phyloP scores from a whole-genome alignment of 2,888 invertebrate genomes.

The Zaprionus obscuricornis region DNA sequence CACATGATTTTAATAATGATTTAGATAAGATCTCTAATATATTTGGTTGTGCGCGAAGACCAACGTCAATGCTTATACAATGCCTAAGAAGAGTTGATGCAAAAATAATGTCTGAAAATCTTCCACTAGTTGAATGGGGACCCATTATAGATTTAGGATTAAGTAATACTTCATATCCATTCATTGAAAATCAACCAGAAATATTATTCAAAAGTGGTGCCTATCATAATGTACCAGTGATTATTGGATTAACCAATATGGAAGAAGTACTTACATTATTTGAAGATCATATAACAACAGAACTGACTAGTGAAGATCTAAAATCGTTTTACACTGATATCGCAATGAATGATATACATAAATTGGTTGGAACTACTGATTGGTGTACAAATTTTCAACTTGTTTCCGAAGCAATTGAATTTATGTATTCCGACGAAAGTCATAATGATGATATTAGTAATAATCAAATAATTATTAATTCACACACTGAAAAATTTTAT shows the following conservation, averaged over 20 bases:
- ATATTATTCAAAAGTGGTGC: constrained; percentile 86
- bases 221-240: constrained; percentile 88
- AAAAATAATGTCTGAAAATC: constrained; percentile 86
- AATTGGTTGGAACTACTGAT: constrained; percentile 84
- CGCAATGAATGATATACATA: constrained; percentile 85
- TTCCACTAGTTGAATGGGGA: constrained; percentile 88
- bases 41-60: constrained; percentile 88
- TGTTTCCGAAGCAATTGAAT: constrained; percentile 89
- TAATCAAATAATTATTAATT: constrained; percentile 88
- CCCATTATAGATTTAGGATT: constrained; percentile 90
- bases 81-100: constrained; percentile 88
- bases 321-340: constrained; percentile 87
- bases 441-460: constrained; percentile 85
- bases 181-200: constrained; percentile 88
- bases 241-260: constrained; percentile 92
- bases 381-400: constrained; percentile 87
- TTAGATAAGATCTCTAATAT: constrained; percentile 87
- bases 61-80: constrained; percentile 87
- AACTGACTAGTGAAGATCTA: constrained; percentile 85
- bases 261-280: constrained; percentile 89
- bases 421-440: constrained; percentile 88
- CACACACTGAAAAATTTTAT: constrained; percentile 90
- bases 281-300: constrained; percentile 86
- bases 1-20: constrained; percentile 86
- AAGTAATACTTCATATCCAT: constrained; percentile 87